Evolutionary conservation across 1,140 invertebrate genomes (phyloP).

Genomic region (Lysiphlebus fabarum): DNA sequence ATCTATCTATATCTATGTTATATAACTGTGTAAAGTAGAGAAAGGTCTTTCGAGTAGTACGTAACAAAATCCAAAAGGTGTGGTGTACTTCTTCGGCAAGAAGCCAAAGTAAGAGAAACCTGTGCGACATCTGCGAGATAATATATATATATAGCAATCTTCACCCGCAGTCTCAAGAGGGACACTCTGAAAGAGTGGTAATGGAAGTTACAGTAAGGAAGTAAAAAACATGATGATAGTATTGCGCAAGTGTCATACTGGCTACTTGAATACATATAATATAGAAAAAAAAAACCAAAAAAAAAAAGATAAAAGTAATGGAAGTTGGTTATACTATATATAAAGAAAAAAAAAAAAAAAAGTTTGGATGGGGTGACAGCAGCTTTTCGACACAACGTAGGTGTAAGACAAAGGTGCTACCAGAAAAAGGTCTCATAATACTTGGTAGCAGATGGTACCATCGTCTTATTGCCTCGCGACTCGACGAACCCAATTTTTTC

Average conservation of each 20-base stretch:
- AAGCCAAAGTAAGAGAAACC: slow-evolving; percentile 17
- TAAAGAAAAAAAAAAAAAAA: slow-evolving; percentile 11
- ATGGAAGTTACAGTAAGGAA: slow-evolving; percentile 29
- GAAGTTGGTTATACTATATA: not conserved
- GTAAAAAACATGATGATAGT: slow-evolving; percentile 1
- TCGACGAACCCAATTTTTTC: slow-evolving; percentile 33
- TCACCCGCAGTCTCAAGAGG: slow-evolving; percentile 21
- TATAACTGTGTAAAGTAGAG: no score
- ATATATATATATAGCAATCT: slow-evolving; percentile 18
- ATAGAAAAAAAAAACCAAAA: slow-evolving; percentile 2
- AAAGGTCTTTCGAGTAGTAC: no score
- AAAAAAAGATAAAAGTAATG: slow-evolving; percentile 1
- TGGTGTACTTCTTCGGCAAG: slow-evolving; percentile 19
- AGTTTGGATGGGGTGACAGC: not conserved
- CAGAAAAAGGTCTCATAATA: slow-evolving; percentile 47
- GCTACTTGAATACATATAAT: slow-evolving; percentile 15
- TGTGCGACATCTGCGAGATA: slow-evolving; percentile 23
- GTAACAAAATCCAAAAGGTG: not conserved
- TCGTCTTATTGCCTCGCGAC: slow-evolving; percentile 45
- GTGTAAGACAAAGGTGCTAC: slow-evolving; percentile 34
- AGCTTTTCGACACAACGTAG: slow-evolving; percentile 7
- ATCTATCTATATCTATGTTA: no score
- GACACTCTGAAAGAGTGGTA: slow-evolving; percentile 37
- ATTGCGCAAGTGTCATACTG: slow-evolving; percentile 14
- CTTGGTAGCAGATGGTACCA: slow-evolving; percentile 47